Evolutionary conservation across 1,140 invertebrate species (phyloP).

Genomic region (Zaprionus taronus): DNA sequence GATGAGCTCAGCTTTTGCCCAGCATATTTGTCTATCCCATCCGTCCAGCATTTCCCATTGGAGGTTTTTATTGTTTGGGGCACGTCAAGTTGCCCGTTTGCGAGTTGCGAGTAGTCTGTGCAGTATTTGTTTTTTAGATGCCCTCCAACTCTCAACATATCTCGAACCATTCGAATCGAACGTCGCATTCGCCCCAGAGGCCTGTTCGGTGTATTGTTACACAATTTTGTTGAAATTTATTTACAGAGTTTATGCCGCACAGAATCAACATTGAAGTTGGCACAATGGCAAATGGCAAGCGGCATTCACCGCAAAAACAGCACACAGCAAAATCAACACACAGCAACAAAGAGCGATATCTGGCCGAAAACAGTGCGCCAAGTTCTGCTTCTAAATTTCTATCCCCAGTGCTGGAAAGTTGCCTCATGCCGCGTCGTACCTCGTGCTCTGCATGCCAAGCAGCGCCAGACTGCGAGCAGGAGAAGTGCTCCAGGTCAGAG

Average conservation of each 20-base stretch:
- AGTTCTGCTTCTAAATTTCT: conserved; percentile 79
- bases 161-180: conserved; percentile 37
- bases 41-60: conserved; percentile 14
- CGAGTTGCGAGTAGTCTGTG: background rate
- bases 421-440: conserved; percentile 29
- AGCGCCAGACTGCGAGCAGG: conserved; percentile 21
- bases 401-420: conserved; percentile 66
- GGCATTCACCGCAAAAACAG: conserved; percentile 15
- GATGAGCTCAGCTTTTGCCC: conserved; percentile 8
- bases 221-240: conserved; percentile 83
- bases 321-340: conserved; percentile 25
- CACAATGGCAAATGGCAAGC: conserved; percentile 42
- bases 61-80: conserved; percentile 54
- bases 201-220: conserved; percentile 78
- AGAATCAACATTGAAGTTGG: conserved; percentile 80
- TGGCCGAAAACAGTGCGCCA: conserved; percentile 66
- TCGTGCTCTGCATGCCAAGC: conserved; percentile 76
- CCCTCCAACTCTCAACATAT: background rate
- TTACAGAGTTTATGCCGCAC: conserved; percentile 80
- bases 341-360: conserved; percentile 67
- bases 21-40: conserved; percentile 51
- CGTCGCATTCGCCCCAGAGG: conserved; percentile 69
- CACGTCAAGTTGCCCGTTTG: conserved; percentile 45
- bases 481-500: conserved; percentile 23
- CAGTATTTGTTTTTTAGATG: conserved; percentile 37